phyloP scores from a whole-genome alignment of 2,113 vertebrate species.

The Sardina pilchardus region DNA sequence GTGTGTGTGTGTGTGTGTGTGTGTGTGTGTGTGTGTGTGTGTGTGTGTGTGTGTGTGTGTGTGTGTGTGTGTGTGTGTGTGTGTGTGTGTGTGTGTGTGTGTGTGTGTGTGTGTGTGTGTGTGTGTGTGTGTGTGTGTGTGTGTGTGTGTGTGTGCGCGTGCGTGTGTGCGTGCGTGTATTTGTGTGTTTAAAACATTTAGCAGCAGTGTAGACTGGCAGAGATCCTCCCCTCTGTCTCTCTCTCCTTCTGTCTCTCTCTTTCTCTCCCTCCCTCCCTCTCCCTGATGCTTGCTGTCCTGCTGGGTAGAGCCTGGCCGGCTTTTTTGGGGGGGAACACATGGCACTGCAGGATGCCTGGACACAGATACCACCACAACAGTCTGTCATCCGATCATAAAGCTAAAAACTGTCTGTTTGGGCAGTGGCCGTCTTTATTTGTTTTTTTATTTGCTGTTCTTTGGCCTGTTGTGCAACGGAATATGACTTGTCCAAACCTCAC shows the following conservation, averaged over 20 bases:
- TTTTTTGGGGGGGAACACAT: neutral
- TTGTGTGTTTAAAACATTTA: neutral
- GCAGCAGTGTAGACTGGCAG: neutral
- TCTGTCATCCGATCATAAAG: neutral
- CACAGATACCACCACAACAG: neutral
- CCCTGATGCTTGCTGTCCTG: neutral
- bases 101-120: neutral
- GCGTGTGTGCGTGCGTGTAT: neutral
- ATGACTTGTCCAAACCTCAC: neutral
- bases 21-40: neutral
- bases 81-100: too few relatives aligned
- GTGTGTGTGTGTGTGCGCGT: neutral
- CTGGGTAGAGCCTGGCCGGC: neutral
- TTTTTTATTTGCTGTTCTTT: neutral
- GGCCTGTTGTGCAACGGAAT: neutral
- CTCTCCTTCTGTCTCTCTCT: neutral
- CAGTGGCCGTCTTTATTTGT: neutral
- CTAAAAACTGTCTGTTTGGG: neutral
- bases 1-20: neutral
- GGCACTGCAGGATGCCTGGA: slow-evolving; percentile 10
- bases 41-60: too few relatives aligned
- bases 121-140: too few relatives aligned
- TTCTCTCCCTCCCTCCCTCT: neutral
- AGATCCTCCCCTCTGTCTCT: neutral
- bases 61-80: neutral